Percentiles rank a stretch among this genome's conserved stretches.
These are phyloP conservation scores for Porites divaricata DNA, from an alignment of 92 coral and sea anemone species.

Conservation along the genomic window DNA sequence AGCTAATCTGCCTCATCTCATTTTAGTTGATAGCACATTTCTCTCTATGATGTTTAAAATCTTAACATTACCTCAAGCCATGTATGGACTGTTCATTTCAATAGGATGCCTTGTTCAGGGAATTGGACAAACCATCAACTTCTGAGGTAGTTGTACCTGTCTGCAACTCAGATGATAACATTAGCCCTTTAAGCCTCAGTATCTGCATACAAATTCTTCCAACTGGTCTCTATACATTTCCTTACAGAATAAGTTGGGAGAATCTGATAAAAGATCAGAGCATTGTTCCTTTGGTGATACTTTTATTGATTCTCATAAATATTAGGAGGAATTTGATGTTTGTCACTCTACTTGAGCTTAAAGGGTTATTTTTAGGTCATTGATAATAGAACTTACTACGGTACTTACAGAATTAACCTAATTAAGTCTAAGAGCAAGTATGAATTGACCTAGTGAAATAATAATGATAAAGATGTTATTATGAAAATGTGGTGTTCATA, in stretches of 20 bases:
- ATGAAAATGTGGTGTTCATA: too few species aligned
- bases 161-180: background rate
- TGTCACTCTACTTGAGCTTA: too few species aligned
- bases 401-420: too few species aligned
- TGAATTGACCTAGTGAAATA: background rate
- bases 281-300: too few species aligned
- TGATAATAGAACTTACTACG: background rate
- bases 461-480: background rate
- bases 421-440: background rate
- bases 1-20: too few species aligned
- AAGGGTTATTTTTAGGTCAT: background rate
- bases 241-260: too few species aligned
- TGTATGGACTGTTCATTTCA: constrained; percentile 34
- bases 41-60: background rate
- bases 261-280: too few species aligned
- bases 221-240: too few species aligned
- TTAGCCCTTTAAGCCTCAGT: too few species aligned
- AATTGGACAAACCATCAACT: constrained; percentile 82
- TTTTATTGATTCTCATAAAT: too few species aligned
- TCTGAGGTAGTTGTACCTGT: constrained; percentile 58
- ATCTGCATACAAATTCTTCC: background rate
- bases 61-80: constrained; percentile 38
- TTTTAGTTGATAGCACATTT: too few species aligned
- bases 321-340: too few species aligned
- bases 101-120: constrained; percentile 93